Evolutionary conservation across 2,797 vertebrate species (phyloP).

Genomic region (Acanthurus lineatus): DNA sequence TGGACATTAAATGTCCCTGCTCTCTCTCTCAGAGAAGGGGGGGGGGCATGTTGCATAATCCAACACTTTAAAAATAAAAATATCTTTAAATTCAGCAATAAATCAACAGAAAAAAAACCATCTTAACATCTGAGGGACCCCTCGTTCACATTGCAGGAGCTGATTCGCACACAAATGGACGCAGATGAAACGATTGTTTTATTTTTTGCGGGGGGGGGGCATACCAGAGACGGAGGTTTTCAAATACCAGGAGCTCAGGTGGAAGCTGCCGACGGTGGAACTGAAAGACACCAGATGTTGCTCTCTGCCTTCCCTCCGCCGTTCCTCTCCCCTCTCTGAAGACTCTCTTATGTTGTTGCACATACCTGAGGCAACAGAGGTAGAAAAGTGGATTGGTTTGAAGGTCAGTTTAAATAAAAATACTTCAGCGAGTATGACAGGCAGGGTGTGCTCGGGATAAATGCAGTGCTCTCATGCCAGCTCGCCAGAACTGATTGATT

Average conservation of each 20-base stretch:
- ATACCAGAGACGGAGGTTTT: conserved; percentile 52
- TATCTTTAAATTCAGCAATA: conserved; percentile 13
- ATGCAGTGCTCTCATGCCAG: conserved; percentile 85
- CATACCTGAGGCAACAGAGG: conserved; percentile 73
- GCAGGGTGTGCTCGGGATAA: conserved; percentile 84
- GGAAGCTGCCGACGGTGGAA: conserved; percentile 70
- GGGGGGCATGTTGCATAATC: background rate
- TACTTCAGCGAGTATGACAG: conserved; percentile 83
- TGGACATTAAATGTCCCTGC: conserved; percentile 32
- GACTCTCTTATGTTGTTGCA: conserved; percentile 68
- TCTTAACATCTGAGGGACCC: conserved; percentile 15
- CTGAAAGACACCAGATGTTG: conserved; percentile 79
- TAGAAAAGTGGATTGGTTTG: conserved; percentile 80
- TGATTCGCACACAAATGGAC: conserved; percentile 42
- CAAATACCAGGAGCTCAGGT: conserved; percentile 68
- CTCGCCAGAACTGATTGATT: conserved; percentile 86
- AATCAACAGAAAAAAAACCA: background rate
- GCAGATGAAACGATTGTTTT: conserved; percentile 62
- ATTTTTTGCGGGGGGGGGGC: conserved; percentile 53
- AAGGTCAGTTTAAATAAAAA: conserved; percentile 87
- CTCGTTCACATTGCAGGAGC: background rate
- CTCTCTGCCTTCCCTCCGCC: conserved; percentile 47
- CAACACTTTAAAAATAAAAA: background rate
- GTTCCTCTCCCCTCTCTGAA: conserved; percentile 54
- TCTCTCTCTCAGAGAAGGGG: background rate